phyloP scores from a whole-genome alignment of 2,113 vertebrate genomes.

The Nicator chloris region DNA sequence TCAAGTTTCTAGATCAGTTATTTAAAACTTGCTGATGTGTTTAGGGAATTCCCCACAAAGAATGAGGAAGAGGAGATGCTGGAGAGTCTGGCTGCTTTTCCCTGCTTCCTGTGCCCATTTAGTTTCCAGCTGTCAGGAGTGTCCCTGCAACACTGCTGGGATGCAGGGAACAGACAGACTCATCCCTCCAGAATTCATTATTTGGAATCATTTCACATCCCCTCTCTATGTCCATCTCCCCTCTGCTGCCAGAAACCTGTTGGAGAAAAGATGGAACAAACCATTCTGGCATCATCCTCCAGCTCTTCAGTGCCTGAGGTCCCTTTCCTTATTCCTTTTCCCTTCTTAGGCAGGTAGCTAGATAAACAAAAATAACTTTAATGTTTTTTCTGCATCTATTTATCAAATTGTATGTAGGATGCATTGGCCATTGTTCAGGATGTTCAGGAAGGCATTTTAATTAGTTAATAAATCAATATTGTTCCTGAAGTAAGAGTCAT shows the following conservation, averaged over 20 bases:
- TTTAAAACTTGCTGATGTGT: rapidly evolving
- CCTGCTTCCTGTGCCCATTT: rapidly evolving
- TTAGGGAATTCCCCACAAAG: neutral
- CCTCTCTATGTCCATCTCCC: neutral
- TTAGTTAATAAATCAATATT: neutral
- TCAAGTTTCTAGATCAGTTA: neutral
- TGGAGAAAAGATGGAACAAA: neutral
- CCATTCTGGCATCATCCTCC: neutral
- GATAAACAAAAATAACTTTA: neutral
- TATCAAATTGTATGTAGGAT: neutral
- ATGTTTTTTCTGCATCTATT: neutral
- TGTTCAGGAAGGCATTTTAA: neutral
- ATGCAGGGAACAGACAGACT: neutral
- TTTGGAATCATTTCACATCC: neutral
- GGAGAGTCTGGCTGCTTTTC: rapidly evolving
- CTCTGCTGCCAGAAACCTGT: neutral
- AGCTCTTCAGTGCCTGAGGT: neutral
- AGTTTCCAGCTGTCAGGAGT: neutral
- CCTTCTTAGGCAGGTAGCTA: neutral
- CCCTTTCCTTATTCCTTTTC: neutral
- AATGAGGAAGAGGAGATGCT: neutral
- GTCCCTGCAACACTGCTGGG: neutral
- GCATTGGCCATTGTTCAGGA: neutral
- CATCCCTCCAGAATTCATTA: rapidly evolving
- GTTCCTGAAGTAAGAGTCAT: neutral